phyloP scores from a whole-genome alignment of 2,113 vertebrate genomes.

The Delphinapterus leucas region DNA sequence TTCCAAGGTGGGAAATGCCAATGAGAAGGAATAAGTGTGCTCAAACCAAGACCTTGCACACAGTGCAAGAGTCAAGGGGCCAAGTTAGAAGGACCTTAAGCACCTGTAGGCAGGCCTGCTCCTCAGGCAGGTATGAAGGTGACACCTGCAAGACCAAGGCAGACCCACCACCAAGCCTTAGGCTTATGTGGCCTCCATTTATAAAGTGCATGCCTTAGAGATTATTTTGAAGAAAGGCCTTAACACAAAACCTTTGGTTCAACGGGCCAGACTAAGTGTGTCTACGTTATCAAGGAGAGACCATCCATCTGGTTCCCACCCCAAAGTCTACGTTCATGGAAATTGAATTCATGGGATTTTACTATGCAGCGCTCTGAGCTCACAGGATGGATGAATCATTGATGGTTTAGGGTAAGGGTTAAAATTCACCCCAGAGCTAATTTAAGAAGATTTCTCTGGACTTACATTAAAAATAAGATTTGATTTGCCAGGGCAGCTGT shows the following conservation, averaged over 20 bases:
- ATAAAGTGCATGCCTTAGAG: not conserved
- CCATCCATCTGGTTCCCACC: not conserved
- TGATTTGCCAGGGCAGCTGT: conserved; percentile 50
- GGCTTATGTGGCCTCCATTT: not conserved
- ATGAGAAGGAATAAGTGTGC: not conserved
- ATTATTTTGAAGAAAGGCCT: not conserved
- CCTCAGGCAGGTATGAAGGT: not conserved
- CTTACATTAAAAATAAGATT: conserved; percentile 25
- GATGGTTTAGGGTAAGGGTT: not conserved
- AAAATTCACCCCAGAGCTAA: not conserved
- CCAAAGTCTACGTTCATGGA: not conserved
- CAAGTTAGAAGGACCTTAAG: not conserved
- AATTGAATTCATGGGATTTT: not conserved
- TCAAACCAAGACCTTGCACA: not conserved
- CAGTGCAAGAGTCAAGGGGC: fast-evolving
- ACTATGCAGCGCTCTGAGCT: conserved; percentile 7
- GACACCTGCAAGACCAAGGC: not conserved
- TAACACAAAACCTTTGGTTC: not conserved
- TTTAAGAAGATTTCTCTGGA: not conserved
- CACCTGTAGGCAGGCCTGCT: not conserved
- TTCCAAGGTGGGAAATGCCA: not conserved
- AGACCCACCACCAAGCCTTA: not conserved
- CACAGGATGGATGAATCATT: not conserved
- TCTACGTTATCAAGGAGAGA: not conserved
- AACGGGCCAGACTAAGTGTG: not conserved